Base-by-base conservation (phyloP, 1,140 invertebrate species). In the Homarus americanus region DNA sequence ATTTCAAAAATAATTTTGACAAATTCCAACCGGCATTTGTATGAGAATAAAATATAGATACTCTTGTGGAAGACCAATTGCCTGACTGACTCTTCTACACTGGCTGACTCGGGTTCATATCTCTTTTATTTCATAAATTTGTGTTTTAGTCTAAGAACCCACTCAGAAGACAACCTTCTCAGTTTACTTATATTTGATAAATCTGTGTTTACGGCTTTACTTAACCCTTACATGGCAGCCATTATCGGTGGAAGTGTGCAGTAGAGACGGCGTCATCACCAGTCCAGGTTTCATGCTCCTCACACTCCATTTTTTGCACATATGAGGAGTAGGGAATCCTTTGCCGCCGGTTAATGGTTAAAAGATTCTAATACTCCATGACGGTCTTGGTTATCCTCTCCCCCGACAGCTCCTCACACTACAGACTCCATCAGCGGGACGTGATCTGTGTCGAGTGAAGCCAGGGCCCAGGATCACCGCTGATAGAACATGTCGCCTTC, bases 401-500 rank as follows among this genome's bases (percentile, higher is more conserved):
- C 63, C 28, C n/a, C 63, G 32, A 2, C 28, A 32, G 63, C 9
- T 69, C 32, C 28, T 24, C 17, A 69, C 53, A 58, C 12, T 20
- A 58, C 0, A 20, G 53, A 24, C n/a, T 49, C 53, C 53, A 69
- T 28, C 63, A 24, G n/a, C n/a, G 82, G 82, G 24, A 63, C n/a
- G n/a, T 40, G 53, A 28, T 83, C 40, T 40, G n/a, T 40, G 34
- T 32, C 17, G 12, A 83, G n/a, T 24, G 36, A 79, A 83, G 15
- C 28, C 63, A n/a, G 1, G 36, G 82, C 82, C 86, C 58, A 66
- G 34, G 66, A 90, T 90, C 88, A 90, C 88, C 88, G 79, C 12
- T 63, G 82, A 78, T 76, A 49, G 73, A 58, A 90, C 20, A 72
- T 72, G 34, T 90, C 88, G n/a, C 66, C 84, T 66, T 93, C 92